Percentiles rank a stretch among this genome's conserved stretches.
phyloP scores from a whole-genome alignment of 2,888 invertebrate species.

The Fragum whitleyi region DNA sequence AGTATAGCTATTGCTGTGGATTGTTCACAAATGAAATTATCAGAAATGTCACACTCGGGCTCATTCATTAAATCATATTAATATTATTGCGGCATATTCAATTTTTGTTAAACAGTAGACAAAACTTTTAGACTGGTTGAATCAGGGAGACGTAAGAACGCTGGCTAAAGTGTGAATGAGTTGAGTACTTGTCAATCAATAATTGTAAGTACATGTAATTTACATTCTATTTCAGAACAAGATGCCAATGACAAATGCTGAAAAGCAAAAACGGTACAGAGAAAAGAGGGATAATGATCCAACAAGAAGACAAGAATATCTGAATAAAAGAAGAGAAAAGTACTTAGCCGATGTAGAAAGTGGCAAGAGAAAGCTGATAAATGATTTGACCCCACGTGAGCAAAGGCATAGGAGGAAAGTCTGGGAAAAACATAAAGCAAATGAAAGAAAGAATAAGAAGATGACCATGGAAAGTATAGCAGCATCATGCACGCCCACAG shows the following conservation, averaged over 20 bases:
- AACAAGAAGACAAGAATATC: neutral
- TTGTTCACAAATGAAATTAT: too few relatives aligned
- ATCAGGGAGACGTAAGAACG: too few relatives aligned
- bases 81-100: too few relatives aligned
- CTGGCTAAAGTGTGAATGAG: too few relatives aligned
- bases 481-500: neutral
- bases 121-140: too few relatives aligned
- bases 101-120: too few relatives aligned
- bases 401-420: neutral
- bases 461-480: neutral
- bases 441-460: neutral
- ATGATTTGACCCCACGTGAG: slow-evolving; percentile 3
- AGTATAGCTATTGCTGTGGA: too few relatives aligned
- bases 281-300: neutral
- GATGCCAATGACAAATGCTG: neutral
- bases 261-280: neutral
- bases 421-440: slow-evolving; percentile 1
- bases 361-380: neutral
- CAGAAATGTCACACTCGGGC: too few relatives aligned
- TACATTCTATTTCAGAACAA: neutral
- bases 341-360: neutral
- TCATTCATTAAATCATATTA: too few relatives aligned
- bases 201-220: too few relatives aligned
- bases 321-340: neutral
- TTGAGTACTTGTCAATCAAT: too few relatives aligned